A percentile compares a stretch with the other conserved stretches of the same genome.
These are phyloP conservation scores for Dicyema japonicum DNA, from an alignment of 1,140 invertebrate species.

Conservation along the genomic window DNA sequence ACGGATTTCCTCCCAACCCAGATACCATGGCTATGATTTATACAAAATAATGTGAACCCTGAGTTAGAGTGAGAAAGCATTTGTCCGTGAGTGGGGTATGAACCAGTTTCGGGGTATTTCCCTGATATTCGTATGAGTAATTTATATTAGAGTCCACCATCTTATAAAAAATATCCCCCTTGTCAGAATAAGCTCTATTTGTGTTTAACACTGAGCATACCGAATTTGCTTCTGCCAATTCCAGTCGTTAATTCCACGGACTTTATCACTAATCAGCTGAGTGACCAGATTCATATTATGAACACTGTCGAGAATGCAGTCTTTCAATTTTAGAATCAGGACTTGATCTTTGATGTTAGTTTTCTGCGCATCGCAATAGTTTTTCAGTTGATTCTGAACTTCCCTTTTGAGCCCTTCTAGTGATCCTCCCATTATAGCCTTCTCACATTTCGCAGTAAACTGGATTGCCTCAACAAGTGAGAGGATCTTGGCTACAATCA, in stretches of 20 bases:
- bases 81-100: conserved; percentile 66
- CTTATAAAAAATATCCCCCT: no score
- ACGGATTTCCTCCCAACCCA: conserved; percentile 82
- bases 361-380: conserved; percentile 27
- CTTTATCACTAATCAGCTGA: conserved; percentile 32
- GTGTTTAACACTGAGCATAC: no score
- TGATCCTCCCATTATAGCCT: conserved; percentile 32
- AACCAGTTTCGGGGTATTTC: conserved; percentile 54
- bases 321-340: conserved; percentile 26
- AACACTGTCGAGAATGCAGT: conserved; percentile 61
- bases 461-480: conserved; percentile 30
- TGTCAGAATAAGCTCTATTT: no score
- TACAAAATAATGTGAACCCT: conserved; percentile 23
- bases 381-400: conserved; percentile 26
- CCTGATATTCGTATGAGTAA: conserved; percentile 89
- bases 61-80: conserved; percentile 68
- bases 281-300: conserved; percentile 51
- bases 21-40: conserved; percentile 40
- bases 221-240: conserved; percentile 72
- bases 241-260: conserved; percentile 38
- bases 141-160: conserved; percentile 60
- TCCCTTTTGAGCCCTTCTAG: conserved; percentile 24
- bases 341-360: conserved; percentile 10
- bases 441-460: conserved; percentile 47
- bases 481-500: conserved; percentile 25